A percentile compares a stretch with the other conserved stretches of the same genome.
Conservation (phyloP, 2,888 invertebrate species). For the Melieria omissa region DNA sequence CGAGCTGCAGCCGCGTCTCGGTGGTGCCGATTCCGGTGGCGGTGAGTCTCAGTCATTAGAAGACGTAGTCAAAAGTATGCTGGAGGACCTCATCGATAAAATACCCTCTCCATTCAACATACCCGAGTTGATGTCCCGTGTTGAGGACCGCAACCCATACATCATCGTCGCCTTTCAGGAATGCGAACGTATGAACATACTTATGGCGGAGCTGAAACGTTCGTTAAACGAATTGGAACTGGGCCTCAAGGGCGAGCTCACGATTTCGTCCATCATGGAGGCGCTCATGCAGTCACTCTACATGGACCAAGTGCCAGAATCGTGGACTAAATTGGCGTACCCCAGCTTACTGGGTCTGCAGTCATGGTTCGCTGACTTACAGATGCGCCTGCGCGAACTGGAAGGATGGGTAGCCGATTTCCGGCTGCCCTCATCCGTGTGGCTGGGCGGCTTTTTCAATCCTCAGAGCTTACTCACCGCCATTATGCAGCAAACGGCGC, state of each 20-base stretch:
- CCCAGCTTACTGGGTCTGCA: slow-evolving; percentile 86
- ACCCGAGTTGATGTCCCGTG: slow-evolving; percentile 83
- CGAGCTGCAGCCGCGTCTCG: slow-evolving; percentile 89
- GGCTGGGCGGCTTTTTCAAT: slow-evolving; percentile 96
- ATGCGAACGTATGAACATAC: slow-evolving; percentile 92
- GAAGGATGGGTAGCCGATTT: slow-evolving; percentile 93
- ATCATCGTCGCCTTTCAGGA: slow-evolving; percentile 93
- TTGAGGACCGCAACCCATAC: slow-evolving; percentile 90
- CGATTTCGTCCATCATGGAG: slow-evolving; percentile 94
- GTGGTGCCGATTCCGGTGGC: slow-evolving; percentile 74
- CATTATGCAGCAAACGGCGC: slow-evolving; percentile 96
- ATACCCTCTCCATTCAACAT: slow-evolving; percentile 91
- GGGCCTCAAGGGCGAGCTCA: slow-evolving; percentile 92
- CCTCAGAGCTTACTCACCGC: slow-evolving; percentile 97
- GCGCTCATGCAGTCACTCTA: slow-evolving; percentile 84
- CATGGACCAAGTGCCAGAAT: slow-evolving; percentile 87
- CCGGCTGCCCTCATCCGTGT: slow-evolving; percentile 86
- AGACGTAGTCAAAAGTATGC: slow-evolving; percentile 73
- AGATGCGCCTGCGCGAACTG: slow-evolving; percentile 80
- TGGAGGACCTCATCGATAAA: slow-evolving; percentile 90
- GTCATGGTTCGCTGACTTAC: slow-evolving; percentile 89
- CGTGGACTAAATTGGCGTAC: slow-evolving; percentile 89
- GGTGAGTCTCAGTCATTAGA: slow-evolving; percentile 77
- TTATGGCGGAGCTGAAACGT: slow-evolving; percentile 83
- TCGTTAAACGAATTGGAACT: slow-evolving; percentile 87